Percentiles rank a stretch among this genome's conserved stretches.
These are phyloP conservation scores for Apostichopus parvimensis DNA, from an alignment of 35 echinoderm and acorn worm species.

Conservation along the genomic window DNA sequence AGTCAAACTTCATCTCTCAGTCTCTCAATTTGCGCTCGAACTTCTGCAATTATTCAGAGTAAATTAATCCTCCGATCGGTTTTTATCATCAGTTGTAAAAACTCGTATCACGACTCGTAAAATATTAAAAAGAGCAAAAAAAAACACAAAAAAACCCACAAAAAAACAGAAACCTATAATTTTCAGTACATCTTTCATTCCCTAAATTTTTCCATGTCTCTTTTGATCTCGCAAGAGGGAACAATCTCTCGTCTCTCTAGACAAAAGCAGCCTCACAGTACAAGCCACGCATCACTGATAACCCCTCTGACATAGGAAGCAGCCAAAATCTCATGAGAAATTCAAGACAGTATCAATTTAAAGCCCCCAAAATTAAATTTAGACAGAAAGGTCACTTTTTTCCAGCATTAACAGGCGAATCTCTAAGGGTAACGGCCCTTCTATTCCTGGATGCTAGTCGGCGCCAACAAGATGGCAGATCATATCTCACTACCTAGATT, in stretches of 20 bases:
- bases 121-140: too few relatives aligned
- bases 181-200: not conserved
- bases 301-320: conserved; percentile 21
- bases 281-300: not conserved
- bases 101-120: too few relatives aligned
- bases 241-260: not conserved
- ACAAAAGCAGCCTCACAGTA: not conserved
- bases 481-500: not conserved
- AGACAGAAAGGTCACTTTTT: conserved; percentile 3
- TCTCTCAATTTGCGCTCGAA: not conserved
- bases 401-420: not conserved
- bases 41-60: not conserved
- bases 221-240: not conserved
- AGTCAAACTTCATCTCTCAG: not conserved
- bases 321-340: conserved; percentile 8
- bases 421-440: not conserved
- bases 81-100: too few relatives aligned
- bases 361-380: conserved; percentile 18
- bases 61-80: not conserved
- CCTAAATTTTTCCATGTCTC: not conserved
- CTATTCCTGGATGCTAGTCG: not conserved
- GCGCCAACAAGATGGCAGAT: not conserved
- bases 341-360: conserved; percentile 11
- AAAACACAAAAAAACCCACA: too few relatives aligned
- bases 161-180: not conserved